These are phyloP conservation scores for Parus major DNA, from an alignment of 2,113 vertebrate genomes.

Conservation along the genomic window DNA sequence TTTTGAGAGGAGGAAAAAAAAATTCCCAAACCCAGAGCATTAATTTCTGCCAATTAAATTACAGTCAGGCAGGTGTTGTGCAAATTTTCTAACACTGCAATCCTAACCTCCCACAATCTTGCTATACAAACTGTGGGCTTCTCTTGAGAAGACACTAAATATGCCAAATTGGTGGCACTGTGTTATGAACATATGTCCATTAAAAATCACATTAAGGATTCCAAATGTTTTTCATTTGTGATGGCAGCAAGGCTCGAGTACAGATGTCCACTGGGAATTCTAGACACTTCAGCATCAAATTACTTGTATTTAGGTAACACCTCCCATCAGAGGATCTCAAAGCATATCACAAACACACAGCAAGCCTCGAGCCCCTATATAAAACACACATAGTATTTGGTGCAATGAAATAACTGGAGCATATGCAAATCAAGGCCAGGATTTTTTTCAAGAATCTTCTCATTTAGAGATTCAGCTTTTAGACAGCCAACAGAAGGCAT, in stretches of 20 bases:
- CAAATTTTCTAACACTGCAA: constrained; percentile 65
- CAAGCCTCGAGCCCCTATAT: neutral
- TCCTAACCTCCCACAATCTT: constrained; percentile 69
- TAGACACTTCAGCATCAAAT: constrained; percentile 47
- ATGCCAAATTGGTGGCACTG: constrained; percentile 63
- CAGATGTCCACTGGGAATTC: constrained; percentile 59
- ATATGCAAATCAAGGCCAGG: constrained; percentile 5
- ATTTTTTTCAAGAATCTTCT: neutral
- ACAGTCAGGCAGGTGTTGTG: constrained; percentile 64
- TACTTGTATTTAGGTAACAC: constrained; percentile 64
- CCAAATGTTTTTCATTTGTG: constrained; percentile 68
- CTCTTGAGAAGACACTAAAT: constrained; percentile 68
- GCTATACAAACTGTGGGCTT: constrained; percentile 69
- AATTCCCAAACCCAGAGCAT: constrained; percentile 12
- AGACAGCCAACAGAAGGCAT: neutral
- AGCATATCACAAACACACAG: constrained; percentile 37
- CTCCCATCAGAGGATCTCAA: constrained; percentile 49
- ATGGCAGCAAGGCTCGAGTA: constrained; percentile 50
- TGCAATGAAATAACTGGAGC: constrained; percentile 38
- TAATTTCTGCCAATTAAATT: constrained; percentile 66
- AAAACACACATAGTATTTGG: neutral
- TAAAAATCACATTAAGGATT: constrained; percentile 65
- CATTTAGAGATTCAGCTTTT: constrained; percentile 10
- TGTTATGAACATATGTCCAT: constrained; percentile 67
- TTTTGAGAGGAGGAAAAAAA: constrained; percentile 13